Evolutionary conservation across 2,797 vertebrate species (phyloP).

Genomic region (Ptychobarbus kaznakovi): DNA sequence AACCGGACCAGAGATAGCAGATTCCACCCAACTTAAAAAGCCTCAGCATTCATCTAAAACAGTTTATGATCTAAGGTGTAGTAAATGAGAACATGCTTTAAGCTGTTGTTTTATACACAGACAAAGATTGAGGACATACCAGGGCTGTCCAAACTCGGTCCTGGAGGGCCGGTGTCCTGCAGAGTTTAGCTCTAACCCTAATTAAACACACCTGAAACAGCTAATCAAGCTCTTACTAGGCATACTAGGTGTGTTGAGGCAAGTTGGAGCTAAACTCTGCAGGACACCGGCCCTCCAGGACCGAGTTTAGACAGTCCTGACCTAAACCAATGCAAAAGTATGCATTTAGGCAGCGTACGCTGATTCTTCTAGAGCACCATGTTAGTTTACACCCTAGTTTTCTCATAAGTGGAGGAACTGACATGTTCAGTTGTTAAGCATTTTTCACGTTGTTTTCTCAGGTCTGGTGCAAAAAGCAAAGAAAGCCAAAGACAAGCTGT

Average conservation of each 20-base stretch:
- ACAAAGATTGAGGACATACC: neutral
- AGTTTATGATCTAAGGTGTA: neutral
- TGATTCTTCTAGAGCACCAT: neutral
- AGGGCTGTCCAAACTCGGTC: no score
- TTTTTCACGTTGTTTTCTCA: slow-evolving; percentile 60
- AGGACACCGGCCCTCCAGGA: no score
- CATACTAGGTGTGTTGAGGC: no score
- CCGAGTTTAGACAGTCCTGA: no score
- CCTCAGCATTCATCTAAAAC: no score
- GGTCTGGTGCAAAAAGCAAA: slow-evolving; percentile 95
- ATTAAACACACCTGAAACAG: no score
- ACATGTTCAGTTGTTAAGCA: neutral
- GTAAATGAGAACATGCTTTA: neutral
- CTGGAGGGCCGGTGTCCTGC: no score
- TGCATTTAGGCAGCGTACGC: neutral
- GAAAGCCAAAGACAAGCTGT: slow-evolving; percentile 94
- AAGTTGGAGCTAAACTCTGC: no score
- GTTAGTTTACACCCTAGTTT: neutral
- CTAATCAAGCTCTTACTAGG: no score
- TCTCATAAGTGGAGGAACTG: neutral
- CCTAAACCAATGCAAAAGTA: neutral
- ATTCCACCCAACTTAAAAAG: neutral
- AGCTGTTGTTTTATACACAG: neutral
- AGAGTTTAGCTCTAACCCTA: no score
- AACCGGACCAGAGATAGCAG: neutral